phyloP scores from a whole-genome alignment of 2,797 vertebrate species.

The Adelosebastes latens region DNA sequence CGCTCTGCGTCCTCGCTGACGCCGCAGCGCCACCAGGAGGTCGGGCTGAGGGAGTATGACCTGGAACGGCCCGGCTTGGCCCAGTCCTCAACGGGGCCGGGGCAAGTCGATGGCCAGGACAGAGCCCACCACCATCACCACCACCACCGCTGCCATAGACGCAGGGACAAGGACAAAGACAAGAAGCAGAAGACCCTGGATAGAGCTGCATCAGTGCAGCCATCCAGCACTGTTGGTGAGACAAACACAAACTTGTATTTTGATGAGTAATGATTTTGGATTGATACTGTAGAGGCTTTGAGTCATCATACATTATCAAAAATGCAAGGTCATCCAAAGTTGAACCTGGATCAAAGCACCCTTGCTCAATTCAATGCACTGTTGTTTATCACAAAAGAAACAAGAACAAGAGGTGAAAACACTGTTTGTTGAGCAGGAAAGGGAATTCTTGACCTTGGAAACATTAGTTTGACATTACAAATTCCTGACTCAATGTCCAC shows the following conservation, averaged over 20 bases:
- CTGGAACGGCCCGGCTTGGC: constrained; percentile 78
- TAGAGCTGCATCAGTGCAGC: constrained; percentile 79
- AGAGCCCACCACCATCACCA: constrained; percentile 84
- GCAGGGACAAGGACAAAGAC: constrained; percentile 88
- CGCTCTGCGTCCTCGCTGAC: constrained; percentile 92
- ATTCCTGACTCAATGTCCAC: neutral
- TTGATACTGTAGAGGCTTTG: neutral
- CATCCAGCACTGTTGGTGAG: constrained; percentile 85
- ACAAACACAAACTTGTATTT: neutral
- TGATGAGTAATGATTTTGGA: neutral
- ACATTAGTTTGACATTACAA: neutral
- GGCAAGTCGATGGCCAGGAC: constrained; percentile 71
- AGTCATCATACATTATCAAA: too few relatives aligned
- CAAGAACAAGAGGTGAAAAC: neutral
- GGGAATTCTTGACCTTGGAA: neutral
- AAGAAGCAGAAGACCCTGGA: constrained; percentile 92
- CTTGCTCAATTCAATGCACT: neutral
- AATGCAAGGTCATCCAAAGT: neutral
- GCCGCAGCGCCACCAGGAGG: constrained; percentile 82
- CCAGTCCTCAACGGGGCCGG: constrained; percentile 11
- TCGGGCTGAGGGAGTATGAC: constrained; percentile 85
- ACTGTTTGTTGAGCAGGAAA: neutral
- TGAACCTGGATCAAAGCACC: neutral
- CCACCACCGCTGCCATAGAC: constrained; percentile 88
- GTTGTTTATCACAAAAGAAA: neutral